Conservation (phyloP, 2,797 vertebrate species). For the Anableps anableps region DNA sequence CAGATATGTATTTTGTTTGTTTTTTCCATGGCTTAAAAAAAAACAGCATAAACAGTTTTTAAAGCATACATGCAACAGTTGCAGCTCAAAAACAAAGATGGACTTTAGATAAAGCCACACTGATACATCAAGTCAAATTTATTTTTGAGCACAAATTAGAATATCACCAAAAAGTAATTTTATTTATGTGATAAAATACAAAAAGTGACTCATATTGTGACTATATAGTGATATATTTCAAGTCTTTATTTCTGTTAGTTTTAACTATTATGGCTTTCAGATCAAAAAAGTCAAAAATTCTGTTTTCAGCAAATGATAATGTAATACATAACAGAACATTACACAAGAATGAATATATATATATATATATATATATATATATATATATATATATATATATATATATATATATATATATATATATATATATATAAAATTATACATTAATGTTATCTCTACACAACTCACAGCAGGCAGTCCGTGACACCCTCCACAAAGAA, state of each 20-base stretch:
- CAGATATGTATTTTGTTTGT: background rate
- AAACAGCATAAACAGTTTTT: constrained; percentile 2
- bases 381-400: no score
- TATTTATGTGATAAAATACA: background rate
- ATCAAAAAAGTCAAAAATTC: no score
- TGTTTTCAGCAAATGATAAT: no score
- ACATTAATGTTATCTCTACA: no score
- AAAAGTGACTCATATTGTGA: background rate
- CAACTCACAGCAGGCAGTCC: background rate
- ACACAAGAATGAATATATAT: no score
- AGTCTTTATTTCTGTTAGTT: background rate
- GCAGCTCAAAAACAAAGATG: constrained; percentile 17
- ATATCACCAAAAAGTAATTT: background rate
- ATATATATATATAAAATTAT: no score
- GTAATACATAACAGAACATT: no score
- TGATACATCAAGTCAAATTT: constrained; percentile 23
- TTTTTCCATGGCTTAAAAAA: constrained; percentile 19
- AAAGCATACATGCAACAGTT: background rate
- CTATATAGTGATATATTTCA: background rate
- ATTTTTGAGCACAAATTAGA: background rate
- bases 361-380: no score
- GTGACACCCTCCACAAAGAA: background rate
- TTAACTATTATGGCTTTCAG: no score
- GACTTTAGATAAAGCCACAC: constrained; percentile 56
- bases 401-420: no score